Evolutionary conservation across 2,888 invertebrate genomes (phyloP).

Genomic region (Dromius quadrimaculatus): DNA sequence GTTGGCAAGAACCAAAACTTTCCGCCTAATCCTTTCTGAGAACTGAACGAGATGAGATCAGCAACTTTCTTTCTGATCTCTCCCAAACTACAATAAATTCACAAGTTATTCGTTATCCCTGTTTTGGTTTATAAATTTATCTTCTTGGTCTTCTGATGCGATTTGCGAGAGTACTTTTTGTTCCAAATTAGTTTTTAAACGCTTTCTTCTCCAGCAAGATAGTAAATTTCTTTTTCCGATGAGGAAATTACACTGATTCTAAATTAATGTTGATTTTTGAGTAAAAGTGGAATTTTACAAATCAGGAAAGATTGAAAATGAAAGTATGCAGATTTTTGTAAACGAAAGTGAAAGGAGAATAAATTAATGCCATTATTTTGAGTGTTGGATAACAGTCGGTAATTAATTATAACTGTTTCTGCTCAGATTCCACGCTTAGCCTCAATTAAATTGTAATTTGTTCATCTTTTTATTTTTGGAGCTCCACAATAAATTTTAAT

Average conservation of each 20-base stretch:
- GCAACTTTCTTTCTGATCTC: background rate
- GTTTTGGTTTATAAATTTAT: slow-evolving; percentile 32
- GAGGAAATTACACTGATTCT: slow-evolving; percentile 10
- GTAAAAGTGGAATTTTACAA: slow-evolving; percentile 17
- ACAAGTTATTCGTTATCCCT: slow-evolving; percentile 27
- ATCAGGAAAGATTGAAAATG: slow-evolving; percentile 14
- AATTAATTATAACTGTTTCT: slow-evolving; percentile 20
- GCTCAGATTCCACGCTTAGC: background rate
- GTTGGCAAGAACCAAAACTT: slow-evolving; percentile 6
- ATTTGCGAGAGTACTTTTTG: slow-evolving; percentile 3
- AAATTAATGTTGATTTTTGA: slow-evolving; percentile 3
- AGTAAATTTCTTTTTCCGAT: background rate
- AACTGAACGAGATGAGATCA: background rate
- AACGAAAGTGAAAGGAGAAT: slow-evolving; percentile 29
- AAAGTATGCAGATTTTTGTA: slow-evolving; percentile 17
- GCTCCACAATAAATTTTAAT: background rate
- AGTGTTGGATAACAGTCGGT: slow-evolving; percentile 6
- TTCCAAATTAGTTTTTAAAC: slow-evolving; percentile 22
- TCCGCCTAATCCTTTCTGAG: slow-evolving; percentile 4
- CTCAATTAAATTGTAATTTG: slow-evolving; percentile 17
- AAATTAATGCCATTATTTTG: slow-evolving; percentile 17
- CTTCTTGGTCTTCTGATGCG: background rate
- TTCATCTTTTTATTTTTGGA: slow-evolving; percentile 20
- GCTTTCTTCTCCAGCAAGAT: slow-evolving; percentile 5
- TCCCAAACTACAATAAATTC: slow-evolving; percentile 16